phyloP scores from a whole-genome alignment of 2,888 invertebrate species.

The Parnassius glacialis region DNA sequence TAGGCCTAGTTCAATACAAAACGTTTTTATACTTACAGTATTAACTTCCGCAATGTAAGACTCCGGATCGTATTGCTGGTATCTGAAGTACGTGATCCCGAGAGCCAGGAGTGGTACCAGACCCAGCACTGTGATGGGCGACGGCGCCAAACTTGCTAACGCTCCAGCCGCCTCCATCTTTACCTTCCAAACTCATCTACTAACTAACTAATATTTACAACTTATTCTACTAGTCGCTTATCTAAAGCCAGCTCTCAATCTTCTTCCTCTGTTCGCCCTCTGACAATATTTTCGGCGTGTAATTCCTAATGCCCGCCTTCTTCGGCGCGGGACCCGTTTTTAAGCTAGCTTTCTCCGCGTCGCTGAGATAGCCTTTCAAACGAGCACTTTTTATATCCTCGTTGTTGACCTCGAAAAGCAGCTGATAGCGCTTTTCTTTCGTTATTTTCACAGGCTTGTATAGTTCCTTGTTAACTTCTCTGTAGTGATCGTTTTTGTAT shows the following conservation, averaged over 20 bases:
- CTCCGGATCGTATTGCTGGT: slow-evolving; percentile 91
- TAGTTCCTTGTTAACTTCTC: slow-evolving; percentile 70
- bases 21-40: slow-evolving; percentile 79
- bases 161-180: slow-evolving; percentile 77
- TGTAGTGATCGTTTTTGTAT: slow-evolving; percentile 77
- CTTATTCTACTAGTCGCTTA: slow-evolving; percentile 63
- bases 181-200: slow-evolving; percentile 64
- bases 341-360: slow-evolving; percentile 70
- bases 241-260: slow-evolving; percentile 85
- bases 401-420: slow-evolving; percentile 60
- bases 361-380: slow-evolving; percentile 61
- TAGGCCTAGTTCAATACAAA: too few relatives aligned
- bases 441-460: slow-evolving; percentile 76
- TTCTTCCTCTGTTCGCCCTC: slow-evolving; percentile 78
- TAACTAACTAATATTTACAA: slow-evolving; percentile 70
- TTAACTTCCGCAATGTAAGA: slow-evolving; percentile 86
- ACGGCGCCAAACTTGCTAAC: slow-evolving; percentile 81
- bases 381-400: slow-evolving; percentile 59
- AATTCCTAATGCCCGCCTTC: slow-evolving; percentile 84
- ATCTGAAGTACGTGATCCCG: slow-evolving; percentile 89
- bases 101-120: slow-evolving; percentile 90
- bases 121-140: slow-evolving; percentile 85
- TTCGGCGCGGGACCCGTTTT: slow-evolving; percentile 63
- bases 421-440: slow-evolving; percentile 70
- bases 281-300: slow-evolving; percentile 85